Evolutionary conservation across 2,888 invertebrate species (phyloP).

Genomic region (Hoplodrina blanda): DNA sequence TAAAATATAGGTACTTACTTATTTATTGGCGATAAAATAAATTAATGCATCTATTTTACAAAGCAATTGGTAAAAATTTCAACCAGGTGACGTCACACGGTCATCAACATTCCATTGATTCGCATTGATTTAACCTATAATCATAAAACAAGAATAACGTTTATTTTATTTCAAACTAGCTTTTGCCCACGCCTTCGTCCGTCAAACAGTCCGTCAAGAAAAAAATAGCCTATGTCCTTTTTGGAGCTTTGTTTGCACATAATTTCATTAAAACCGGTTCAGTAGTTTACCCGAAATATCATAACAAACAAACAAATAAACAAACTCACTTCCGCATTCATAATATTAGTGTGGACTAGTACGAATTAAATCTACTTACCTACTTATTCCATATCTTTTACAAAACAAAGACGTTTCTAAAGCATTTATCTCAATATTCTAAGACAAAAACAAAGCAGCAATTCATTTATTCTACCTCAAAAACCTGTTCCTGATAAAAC

Average conservation of each 20-base stretch:
- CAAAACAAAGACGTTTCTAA: neutral
- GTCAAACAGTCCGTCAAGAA: too few species aligned
- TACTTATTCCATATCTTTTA: neutral
- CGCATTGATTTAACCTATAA: neutral
- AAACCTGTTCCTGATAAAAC: constrained; percentile 10
- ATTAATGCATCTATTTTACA: neutral
- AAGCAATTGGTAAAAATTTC: neutral
- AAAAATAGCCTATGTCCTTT: too few species aligned
- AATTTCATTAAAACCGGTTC: too few species aligned
- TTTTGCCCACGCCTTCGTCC: too few species aligned
- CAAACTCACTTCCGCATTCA: too few species aligned
- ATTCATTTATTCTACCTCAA: constrained; percentile 4
- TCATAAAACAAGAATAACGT: neutral
- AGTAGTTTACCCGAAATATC: too few species aligned
- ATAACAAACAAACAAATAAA: too few species aligned
- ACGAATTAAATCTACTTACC: neutral
- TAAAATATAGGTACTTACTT: too few species aligned
- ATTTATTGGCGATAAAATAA: neutral
- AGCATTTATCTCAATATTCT: neutral
- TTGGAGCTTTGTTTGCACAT: too few species aligned
- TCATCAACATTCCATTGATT: neutral
- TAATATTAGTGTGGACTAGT: too few species aligned
- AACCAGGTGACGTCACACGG: neutral
- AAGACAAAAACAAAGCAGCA: neutral
- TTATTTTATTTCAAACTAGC: neutral